Conservation (phyloP, 2,888 invertebrate genomes). For the Trissolcus japonicus region DNA sequence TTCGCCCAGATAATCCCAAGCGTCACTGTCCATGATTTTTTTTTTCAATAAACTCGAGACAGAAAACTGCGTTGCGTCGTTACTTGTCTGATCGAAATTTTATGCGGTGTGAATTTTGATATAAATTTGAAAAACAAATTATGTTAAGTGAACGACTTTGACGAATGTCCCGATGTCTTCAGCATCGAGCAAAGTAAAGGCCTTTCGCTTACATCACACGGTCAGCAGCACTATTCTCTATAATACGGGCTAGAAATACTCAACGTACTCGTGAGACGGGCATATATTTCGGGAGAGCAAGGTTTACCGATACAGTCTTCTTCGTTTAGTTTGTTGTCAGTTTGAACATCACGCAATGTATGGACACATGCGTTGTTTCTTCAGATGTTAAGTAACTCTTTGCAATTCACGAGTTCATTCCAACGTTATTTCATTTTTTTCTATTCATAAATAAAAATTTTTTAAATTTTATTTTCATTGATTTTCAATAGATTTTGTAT, state of each 20-base stretch:
- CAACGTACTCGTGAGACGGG: conserved; percentile 44
- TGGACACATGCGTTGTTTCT: conserved; percentile 18
- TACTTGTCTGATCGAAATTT: neutral
- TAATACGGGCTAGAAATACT: conserved; percentile 55
- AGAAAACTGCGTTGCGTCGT: neutral
- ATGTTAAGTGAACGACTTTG: conserved; percentile 24
- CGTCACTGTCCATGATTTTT: conserved; percentile 62
- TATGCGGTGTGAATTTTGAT: neutral
- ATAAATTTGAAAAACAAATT: neutral
- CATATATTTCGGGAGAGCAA: conserved; percentile 58
- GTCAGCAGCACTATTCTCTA: conserved; percentile 48
- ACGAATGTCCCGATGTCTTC: conserved; percentile 46
- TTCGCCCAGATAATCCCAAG: conserved; percentile 69
- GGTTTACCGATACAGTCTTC: conserved; percentile 40
- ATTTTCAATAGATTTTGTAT: no score
- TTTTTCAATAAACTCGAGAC: neutral
- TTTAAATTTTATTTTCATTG: no score
- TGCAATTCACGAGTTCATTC: neutral
- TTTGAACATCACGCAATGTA: conserved; percentile 11
- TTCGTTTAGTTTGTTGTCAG: conserved; percentile 29
- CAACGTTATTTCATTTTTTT: neutral
- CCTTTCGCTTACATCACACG: conserved; percentile 58
- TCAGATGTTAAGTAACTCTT: neutral
- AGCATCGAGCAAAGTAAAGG: conserved; percentile 44
- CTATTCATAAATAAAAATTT: no score